phyloP scores from a whole-genome alignment of 2,797 vertebrate species.

The Myotis myotis region DNA sequence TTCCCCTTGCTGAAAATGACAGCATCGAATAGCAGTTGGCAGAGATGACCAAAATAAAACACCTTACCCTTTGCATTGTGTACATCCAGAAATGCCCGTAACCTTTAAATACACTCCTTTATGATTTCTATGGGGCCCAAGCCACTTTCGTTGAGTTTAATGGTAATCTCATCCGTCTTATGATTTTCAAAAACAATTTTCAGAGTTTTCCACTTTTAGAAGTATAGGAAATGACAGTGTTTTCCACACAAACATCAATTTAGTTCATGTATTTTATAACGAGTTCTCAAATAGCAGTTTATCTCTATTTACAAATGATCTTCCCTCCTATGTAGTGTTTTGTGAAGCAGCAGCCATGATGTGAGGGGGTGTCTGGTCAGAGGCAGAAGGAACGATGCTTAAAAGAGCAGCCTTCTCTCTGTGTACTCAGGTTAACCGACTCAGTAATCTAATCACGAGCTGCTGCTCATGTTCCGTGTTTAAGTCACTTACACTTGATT shows the following conservation, averaged over 20 bases:
- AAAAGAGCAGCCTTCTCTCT: conserved; percentile 63
- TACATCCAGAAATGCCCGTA: conserved; percentile 41
- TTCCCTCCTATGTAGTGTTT: conserved; percentile 41
- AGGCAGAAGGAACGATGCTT: conserved; percentile 49
- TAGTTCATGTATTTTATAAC: conserved; percentile 63
- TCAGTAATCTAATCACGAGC: conserved; percentile 67
- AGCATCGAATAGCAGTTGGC: conserved; percentile 53
- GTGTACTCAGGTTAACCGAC: conserved; percentile 67
- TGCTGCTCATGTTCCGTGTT: conserved; percentile 54
- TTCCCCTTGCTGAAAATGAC: conserved; percentile 42
- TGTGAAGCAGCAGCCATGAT: conserved; percentile 37
- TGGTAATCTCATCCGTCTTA: conserved; percentile 67
- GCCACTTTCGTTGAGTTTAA: conserved; percentile 55
- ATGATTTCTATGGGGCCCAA: conserved; percentile 35
- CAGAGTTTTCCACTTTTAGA: conserved; percentile 51
- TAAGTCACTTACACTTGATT: conserved; percentile 63
- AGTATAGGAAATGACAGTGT: conserved; percentile 53
- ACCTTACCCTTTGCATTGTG: conserved; percentile 12
- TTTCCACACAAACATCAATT: conserved; percentile 64
- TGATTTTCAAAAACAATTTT: conserved; percentile 63
- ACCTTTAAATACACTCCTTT: conserved; percentile 62
- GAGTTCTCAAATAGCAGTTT: conserved; percentile 57
- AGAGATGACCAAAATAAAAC: conserved; percentile 62
- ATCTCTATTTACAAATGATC: conserved; percentile 71
- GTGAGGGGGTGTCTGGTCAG: conserved; percentile 43